These are phyloP conservation scores for Nesogale talazaci DNA, from an alignment of 2,113 vertebrate species.

Conservation along the genomic window DNA sequence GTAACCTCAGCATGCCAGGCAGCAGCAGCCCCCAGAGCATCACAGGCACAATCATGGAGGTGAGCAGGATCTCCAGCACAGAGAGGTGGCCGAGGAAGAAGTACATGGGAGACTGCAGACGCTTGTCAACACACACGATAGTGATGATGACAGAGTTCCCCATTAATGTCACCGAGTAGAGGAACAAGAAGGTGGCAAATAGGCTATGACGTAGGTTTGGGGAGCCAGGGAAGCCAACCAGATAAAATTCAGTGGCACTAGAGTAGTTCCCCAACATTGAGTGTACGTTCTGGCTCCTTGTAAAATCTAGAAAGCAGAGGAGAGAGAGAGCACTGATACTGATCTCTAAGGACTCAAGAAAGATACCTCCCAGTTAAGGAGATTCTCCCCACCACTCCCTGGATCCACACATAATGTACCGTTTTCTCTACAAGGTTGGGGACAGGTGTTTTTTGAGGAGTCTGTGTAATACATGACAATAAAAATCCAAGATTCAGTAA, in stretches of 20 bases:
- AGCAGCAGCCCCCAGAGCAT: slow-evolving; percentile 49
- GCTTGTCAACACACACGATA: slow-evolving; percentile 55
- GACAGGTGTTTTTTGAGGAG: neutral
- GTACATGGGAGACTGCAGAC: slow-evolving; percentile 69
- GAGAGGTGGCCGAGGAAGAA: slow-evolving; percentile 65
- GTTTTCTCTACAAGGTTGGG: neutral
- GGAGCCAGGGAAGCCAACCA: slow-evolving; percentile 50
- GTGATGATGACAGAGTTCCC: slow-evolving; percentile 54
- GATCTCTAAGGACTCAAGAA: neutral
- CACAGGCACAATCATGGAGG: slow-evolving; percentile 12
- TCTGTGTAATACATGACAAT: no score
- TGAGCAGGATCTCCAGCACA: slow-evolving; percentile 65
- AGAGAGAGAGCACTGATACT: neutral
- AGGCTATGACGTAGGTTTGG: neutral
- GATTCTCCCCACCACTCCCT: neutral
- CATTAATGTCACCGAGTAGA: slow-evolving; percentile 38
- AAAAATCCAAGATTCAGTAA: neutral
- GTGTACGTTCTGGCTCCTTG: neutral
- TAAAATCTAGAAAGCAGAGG: neutral
- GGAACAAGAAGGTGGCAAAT: slow-evolving; percentile 42
- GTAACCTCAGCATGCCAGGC: slow-evolving; percentile 38
- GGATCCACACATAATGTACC: neutral
- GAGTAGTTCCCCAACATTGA: slow-evolving; percentile 33
- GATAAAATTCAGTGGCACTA: slow-evolving; percentile 37
- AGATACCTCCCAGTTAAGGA: neutral